Conservation (phyloP, 2,113 vertebrate genomes). For the Aegotheles bennettii region DNA sequence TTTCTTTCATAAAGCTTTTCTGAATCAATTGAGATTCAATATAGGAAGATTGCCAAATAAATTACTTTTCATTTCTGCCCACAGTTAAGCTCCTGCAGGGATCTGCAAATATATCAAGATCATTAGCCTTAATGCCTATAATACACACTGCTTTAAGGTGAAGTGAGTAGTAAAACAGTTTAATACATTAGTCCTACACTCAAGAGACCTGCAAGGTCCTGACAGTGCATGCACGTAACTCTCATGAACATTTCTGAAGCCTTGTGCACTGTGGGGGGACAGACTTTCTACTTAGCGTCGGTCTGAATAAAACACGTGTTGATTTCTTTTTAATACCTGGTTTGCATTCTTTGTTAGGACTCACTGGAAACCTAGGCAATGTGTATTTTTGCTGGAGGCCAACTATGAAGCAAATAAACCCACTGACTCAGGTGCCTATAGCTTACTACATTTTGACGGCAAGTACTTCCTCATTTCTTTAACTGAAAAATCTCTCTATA, state of each 20-base stretch:
- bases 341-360: background rate
- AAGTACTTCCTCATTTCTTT: background rate
- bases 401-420: background rate
- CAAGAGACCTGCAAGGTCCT: background rate
- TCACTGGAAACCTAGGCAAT: background rate
- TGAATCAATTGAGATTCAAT: constrained; percentile 53
- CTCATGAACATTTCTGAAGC: background rate
- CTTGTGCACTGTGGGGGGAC: background rate
- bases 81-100: constrained; percentile 42
- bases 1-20: constrained; percentile 38
- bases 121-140: constrained; percentile 57
- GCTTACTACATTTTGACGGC: background rate
- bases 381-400: background rate
- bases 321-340: background rate
- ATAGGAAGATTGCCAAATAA: constrained; percentile 52
- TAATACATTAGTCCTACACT: background rate
- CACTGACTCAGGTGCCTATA: background rate
- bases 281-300: background rate
- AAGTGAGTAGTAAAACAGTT: background rate
- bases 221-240: background rate
- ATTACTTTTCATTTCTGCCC: constrained; percentile 61
- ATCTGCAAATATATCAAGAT: constrained; percentile 57
- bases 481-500: background rate
- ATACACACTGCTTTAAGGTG: constrained; percentile 16
- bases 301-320: background rate